Percentiles rank a stretch among this genome's conserved stretches.
Conservation (phyloP, 2,797 vertebrate genomes). For the Alcedo atthis region DNA sequence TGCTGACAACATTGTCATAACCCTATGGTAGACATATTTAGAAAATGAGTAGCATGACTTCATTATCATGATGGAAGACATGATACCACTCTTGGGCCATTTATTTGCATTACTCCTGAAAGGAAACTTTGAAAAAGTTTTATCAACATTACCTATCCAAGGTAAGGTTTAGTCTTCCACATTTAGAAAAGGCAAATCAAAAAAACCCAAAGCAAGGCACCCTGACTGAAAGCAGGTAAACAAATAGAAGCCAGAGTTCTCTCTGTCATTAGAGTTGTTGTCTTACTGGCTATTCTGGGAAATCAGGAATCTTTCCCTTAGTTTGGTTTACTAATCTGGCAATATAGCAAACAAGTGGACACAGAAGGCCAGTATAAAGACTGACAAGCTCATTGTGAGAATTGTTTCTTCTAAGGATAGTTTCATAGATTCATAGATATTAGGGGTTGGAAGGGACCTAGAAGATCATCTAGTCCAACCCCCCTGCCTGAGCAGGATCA, state of each 20-base stretch:
- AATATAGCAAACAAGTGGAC: background rate
- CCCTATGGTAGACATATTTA: background rate
- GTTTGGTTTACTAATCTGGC: background rate
- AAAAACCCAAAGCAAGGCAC: background rate
- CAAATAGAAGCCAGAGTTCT: background rate
- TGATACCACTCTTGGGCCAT: background rate
- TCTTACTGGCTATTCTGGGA: background rate
- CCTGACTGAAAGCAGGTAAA: background rate
- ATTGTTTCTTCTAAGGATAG: background rate
- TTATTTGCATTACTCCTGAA: background rate
- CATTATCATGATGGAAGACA: background rate
- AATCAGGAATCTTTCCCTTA: background rate
- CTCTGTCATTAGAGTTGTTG: rapidly evolving
- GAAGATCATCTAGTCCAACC: no score
- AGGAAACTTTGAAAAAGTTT: background rate
- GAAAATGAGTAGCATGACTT: background rate
- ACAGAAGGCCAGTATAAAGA: background rate
- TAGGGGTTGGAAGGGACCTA: no score
- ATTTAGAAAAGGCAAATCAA: background rate
- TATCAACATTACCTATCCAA: background rate
- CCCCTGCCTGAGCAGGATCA: no score
- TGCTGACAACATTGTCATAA: background rate
- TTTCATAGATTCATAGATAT: background rate
- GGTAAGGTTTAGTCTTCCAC: background rate
- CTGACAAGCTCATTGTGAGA: background rate